These are phyloP conservation scores for Poeciliopsis turrubarensis DNA, from an alignment of 2,113 vertebrate genomes.

Conservation along the genomic window DNA sequence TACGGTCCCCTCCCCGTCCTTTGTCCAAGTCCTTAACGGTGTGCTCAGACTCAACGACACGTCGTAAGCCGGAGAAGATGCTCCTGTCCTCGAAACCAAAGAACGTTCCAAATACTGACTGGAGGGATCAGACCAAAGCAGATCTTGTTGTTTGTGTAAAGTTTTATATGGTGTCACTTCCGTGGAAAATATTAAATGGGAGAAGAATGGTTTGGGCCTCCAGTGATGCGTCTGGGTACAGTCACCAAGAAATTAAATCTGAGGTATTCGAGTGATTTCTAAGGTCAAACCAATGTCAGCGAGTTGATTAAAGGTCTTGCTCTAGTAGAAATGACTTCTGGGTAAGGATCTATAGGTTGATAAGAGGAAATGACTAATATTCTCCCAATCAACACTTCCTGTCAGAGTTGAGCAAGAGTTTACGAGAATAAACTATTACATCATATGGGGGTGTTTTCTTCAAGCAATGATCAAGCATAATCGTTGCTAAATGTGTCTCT, in stretches of 20 bases:
- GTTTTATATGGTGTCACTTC: background rate
- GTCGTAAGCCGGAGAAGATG: constrained; percentile 11
- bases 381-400: background rate
- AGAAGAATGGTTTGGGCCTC: background rate
- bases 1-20: constrained; percentile 23
- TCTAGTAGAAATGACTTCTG: too few species aligned
- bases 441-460: background rate
- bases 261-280: background rate
- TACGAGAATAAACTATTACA: background rate
- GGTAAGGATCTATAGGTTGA: background rate
- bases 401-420: background rate
- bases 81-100: background rate
- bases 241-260: background rate
- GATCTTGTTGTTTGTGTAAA: background rate
- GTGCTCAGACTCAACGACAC: constrained; percentile 55
- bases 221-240: background rate
- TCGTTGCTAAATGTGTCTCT: background rate
- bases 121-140: background rate
- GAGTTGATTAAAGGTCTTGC: background rate
- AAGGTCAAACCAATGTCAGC: background rate
- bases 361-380: background rate
- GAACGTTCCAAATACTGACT: background rate
- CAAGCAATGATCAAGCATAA: background rate
- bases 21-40: constrained; percentile 16
- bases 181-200: background rate